Conservation (phyloP, 2,113 vertebrate species). For the Semnopithecus entellus region DNA sequence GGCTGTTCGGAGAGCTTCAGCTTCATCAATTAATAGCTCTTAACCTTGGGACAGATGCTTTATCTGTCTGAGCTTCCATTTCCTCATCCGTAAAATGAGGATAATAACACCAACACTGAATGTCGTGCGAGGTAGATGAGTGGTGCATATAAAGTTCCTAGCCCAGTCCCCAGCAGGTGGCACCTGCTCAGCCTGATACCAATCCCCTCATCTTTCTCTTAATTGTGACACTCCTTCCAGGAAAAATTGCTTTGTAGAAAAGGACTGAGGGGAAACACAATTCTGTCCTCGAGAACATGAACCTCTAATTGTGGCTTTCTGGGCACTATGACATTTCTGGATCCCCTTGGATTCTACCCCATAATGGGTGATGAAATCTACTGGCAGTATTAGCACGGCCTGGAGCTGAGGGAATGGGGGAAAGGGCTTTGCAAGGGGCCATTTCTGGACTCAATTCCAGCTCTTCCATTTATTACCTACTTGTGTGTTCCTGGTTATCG, state of each 20-base stretch:
- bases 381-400: neutral
- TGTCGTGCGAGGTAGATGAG: accelerated
- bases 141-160: too few species aligned
- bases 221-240: neutral
- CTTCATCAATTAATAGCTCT: neutral
- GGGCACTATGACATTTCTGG: neutral
- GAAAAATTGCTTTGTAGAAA: neutral
- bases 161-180: neutral
- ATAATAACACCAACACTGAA: neutral
- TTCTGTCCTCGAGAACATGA: neutral
- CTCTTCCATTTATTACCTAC: neutral
- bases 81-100: neutral
- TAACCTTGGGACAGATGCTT: neutral
- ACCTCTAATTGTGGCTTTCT: neutral
- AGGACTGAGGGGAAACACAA: neutral
- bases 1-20: neutral
- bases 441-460: neutral
- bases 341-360: accelerated
- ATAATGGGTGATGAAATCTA: neutral
- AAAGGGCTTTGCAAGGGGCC: neutral
- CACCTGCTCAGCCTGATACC: neutral
- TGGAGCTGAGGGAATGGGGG: neutral
- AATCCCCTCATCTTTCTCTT: neutral
- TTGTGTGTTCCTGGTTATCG: neutral
- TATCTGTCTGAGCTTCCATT: neutral